Percentiles rank a stretch among this genome's conserved stretches.
phyloP scores from a whole-genome alignment of 2,888 invertebrate species.

The Eurytoma adleriae region DNA sequence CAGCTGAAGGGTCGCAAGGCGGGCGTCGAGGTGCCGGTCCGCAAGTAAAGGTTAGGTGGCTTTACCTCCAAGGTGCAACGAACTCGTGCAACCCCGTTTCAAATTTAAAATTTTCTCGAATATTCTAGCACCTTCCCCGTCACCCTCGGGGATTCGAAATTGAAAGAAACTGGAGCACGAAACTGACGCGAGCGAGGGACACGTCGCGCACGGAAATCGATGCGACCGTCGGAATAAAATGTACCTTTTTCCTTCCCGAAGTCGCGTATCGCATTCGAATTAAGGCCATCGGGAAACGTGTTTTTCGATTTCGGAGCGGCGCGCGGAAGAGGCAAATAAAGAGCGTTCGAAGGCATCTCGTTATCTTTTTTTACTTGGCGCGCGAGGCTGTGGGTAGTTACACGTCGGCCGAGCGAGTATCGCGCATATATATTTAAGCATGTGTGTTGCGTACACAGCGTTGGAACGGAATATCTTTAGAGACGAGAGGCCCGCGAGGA shows the following conservation, averaged over 20 bases:
- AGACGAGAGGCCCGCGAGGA: not conserved
- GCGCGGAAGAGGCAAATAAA: too few relatives aligned
- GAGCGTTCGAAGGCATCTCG: too few relatives aligned
- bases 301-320: conserved; percentile 10
- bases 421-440: too few relatives aligned
- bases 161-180: not conserved
- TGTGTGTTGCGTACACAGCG: too few relatives aligned
- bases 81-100: conserved; percentile 32
- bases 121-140: not conserved
- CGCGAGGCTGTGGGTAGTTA: too few relatives aligned
- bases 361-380: too few relatives aligned
- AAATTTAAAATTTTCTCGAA: conserved; percentile 32
- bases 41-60: conserved; percentile 24
- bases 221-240: too few relatives aligned
- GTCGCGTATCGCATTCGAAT: too few relatives aligned
- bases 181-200: not conserved
- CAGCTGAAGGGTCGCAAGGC: conserved; percentile 8
- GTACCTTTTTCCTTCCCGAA: too few relatives aligned
- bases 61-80: conserved; percentile 12
- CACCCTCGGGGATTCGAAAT: not conserved
- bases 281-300: not conserved
- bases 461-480: conserved; percentile 28
- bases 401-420: too few relatives aligned
- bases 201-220: too few relatives aligned
- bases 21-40: not conserved